Conservation (phyloP, 2,113 vertebrate species). For the Ibidorhyncha struthersii region DNA sequence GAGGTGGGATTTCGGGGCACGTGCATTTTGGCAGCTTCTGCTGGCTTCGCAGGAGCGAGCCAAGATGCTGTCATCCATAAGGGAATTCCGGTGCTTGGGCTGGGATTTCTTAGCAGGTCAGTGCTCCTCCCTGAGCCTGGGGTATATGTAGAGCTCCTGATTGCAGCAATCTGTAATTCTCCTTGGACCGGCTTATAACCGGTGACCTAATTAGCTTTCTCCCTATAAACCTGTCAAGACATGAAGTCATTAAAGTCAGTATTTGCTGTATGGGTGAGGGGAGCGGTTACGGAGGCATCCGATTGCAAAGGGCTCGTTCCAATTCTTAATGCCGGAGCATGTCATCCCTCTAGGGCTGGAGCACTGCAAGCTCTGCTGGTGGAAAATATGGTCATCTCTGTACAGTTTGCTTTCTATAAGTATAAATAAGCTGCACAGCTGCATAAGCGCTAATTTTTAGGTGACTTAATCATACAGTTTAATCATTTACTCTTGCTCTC, state of each 20-base stretch:
- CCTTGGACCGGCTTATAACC: not conserved
- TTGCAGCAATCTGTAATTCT: not conserved
- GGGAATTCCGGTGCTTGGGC: not conserved
- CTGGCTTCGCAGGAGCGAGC: rapidly evolving
- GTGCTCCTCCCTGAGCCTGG: not conserved
- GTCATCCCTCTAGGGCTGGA: not conserved
- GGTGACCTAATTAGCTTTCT: not conserved
- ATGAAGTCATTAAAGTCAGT: not conserved
- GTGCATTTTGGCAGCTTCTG: not conserved
- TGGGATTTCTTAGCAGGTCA: not conserved
- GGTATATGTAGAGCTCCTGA: not conserved
- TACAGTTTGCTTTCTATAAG: not conserved
- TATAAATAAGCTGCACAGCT: not conserved
- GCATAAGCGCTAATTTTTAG: rapidly evolving
- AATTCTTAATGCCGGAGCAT: not conserved
- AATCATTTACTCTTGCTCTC: not conserved
- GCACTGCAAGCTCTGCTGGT: not conserved
- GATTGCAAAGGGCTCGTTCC: not conserved
- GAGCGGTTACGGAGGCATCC: not conserved
- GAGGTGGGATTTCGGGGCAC: not conserved
- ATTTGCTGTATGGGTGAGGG: not conserved
- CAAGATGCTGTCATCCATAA: not conserved
- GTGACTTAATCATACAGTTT: not conserved
- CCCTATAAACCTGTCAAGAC: not conserved
- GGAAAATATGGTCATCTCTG: not conserved